phyloP scores from a whole-genome alignment of 2,113 vertebrate species.

The Hippolais icterina region DNA sequence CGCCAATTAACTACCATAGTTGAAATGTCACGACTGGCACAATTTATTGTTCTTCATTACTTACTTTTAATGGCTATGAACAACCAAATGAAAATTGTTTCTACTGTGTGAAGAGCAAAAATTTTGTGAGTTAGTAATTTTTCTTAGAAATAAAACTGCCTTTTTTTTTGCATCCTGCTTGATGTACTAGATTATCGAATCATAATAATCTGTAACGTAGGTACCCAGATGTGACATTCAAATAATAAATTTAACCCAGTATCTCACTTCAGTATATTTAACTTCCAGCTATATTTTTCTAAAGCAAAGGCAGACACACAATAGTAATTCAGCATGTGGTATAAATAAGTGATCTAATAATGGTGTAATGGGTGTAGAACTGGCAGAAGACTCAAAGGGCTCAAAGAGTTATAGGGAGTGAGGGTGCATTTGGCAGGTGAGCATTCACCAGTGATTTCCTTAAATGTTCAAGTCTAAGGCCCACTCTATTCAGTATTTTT shows the following conservation, averaged over 20 bases:
- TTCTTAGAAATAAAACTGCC: background rate
- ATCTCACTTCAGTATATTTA: background rate
- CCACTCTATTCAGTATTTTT: background rate
- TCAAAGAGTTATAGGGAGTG: background rate
- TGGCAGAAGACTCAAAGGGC: background rate
- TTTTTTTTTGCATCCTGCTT: background rate
- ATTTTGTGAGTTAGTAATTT: background rate
- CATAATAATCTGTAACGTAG: background rate
- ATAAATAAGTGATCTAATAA: background rate
- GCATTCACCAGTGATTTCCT: rapidly evolving
- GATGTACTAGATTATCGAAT: background rate
- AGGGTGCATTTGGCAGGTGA: background rate
- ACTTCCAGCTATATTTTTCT: background rate
- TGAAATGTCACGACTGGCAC: background rate
- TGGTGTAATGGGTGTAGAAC: background rate
- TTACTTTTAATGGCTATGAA: background rate
- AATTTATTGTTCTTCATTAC: background rate
- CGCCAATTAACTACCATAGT: background rate
- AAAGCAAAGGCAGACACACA: background rate
- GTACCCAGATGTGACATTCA: background rate
- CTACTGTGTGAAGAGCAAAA: background rate
- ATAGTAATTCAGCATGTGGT: background rate
- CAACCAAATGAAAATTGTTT: background rate
- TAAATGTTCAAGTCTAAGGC: background rate
- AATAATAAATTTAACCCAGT: background rate